phyloP scores from a whole-genome alignment of 1,140 invertebrate genomes.

The Drosophila aff. region DNA sequence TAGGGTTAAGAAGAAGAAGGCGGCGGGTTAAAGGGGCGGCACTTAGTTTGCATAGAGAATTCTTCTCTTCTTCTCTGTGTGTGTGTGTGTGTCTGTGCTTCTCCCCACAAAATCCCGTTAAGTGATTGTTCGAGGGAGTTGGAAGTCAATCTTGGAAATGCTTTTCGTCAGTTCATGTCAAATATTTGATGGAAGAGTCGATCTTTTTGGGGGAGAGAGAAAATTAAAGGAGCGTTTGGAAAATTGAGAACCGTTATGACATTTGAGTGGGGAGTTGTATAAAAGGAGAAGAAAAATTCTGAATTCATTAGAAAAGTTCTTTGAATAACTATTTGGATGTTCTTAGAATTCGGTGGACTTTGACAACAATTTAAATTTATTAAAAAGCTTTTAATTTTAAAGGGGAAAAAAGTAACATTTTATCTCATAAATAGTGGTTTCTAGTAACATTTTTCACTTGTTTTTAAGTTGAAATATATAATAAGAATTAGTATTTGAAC shows the following conservation, averaged over 20 bases:
- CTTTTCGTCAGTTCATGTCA: conserved; percentile 50
- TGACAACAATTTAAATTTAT: too few relatives aligned
- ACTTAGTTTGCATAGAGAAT: conserved; percentile 79
- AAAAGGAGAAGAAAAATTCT: not conserved
- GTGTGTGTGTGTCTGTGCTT: not conserved
- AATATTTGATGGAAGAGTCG: conserved; percentile 50
- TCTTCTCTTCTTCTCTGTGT: conserved; percentile 36
- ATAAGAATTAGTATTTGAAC: too few relatives aligned
- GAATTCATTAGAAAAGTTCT: conserved; percentile 6
- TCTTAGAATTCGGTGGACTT: not conserved
- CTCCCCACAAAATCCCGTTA: conserved; percentile 57
- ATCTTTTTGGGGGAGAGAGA: conserved; percentile 8
- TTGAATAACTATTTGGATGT: not conserved
- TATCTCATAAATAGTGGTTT: too few relatives aligned
- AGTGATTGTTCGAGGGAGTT: conserved; percentile 50
- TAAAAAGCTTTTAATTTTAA: not conserved
- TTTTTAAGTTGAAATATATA: too few relatives aligned
- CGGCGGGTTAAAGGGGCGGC: conserved; percentile 39
- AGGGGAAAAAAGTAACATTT: not conserved
- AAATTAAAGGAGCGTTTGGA: conserved; percentile 2
- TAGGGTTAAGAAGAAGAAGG: conserved; percentile 18
- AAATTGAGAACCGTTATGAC: conserved; percentile 46
- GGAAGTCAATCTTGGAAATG: conserved; percentile 39
- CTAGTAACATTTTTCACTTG: too few relatives aligned
- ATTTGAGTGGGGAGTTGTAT: conserved; percentile 16